Evolutionary conservation across 1,140 invertebrate genomes (phyloP), one percentile per base, ranked within the genome.

Genomic region (Zaprionus vittiger): DNA sequence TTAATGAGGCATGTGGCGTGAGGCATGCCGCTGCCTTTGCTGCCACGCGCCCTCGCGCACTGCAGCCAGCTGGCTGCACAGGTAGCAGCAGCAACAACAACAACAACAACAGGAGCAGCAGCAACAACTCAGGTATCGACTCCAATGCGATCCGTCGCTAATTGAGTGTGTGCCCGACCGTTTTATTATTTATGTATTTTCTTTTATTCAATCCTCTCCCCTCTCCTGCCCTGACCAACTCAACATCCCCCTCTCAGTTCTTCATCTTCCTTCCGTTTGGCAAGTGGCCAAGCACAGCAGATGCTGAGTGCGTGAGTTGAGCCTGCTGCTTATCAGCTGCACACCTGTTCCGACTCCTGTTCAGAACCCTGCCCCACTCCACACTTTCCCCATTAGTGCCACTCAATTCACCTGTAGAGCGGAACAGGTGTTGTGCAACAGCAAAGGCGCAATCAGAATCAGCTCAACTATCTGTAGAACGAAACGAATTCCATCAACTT

Each of bases 121-220:
- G 3, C 49, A 66, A 38, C 49, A 59, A 15, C 26, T 70, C 66
- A 57, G 72, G 57, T 74, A 69, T 57, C 66, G 66, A 28, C 28
- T 62, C 47, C 72, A 37, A 15, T 57, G 28, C 72, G 66, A 70
- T 70, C 59, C 60, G 37, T 55, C 63, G 49, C 56, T 64, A 76
- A 80, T 77, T 81, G 77, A 77, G 73, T 71, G 77, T 77, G 68
- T 66, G 66, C 55, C 73, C 49, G 69, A 55, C 62, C 79, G 31
- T 60, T 80, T 67, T 73, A 77, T 80, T 82, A 80, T 80, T 79
- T 77, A 80, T 73, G 70, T 77, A 24, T 60, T 57, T 64, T 67
- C 38, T 64, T 61, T 73, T 59, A 38, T 55, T 68, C 66, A 47
- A 47, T 61, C 9, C 47, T 49, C 37, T 31, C 38, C n/a, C n/a